Evolutionary conservation across 2,113 vertebrate species (phyloP).

Genomic region (Aegypius monachus): DNA sequence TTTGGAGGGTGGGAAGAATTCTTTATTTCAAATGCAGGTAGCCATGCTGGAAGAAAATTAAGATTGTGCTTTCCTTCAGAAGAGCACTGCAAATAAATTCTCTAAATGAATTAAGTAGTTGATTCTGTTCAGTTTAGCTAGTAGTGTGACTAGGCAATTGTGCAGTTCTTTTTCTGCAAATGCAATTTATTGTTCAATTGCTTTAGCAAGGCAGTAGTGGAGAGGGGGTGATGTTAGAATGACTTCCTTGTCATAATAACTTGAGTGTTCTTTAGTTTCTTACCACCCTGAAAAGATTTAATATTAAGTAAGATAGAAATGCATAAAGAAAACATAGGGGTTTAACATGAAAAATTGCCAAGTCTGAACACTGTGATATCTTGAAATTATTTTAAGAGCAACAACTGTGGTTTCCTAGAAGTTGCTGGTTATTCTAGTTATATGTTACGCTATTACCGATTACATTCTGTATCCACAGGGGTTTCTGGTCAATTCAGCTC

Average conservation of each 20-base stretch:
- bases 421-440: neutral
- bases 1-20: neutral
- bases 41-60: neutral
- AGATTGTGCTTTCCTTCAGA: neutral
- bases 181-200: neutral
- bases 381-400: neutral
- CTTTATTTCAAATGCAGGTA: neutral
- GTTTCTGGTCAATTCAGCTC: neutral
- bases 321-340: neutral
- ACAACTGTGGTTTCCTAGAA: neutral
- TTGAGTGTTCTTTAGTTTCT: neutral
- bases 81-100: neutral
- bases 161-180: neutral
- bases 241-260: neutral
- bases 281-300: neutral
- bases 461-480: neutral
- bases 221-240: neutral
- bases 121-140: neutral
- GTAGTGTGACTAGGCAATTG: neutral
- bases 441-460: neutral
- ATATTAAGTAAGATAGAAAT: neutral
- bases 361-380: neutral
- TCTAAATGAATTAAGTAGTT: neutral
- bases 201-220: neutral
- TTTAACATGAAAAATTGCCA: neutral